Evolutionary conservation across 2,888 invertebrate genomes (phyloP).

Genomic region (Chrysopilus asiliformis): DNA sequence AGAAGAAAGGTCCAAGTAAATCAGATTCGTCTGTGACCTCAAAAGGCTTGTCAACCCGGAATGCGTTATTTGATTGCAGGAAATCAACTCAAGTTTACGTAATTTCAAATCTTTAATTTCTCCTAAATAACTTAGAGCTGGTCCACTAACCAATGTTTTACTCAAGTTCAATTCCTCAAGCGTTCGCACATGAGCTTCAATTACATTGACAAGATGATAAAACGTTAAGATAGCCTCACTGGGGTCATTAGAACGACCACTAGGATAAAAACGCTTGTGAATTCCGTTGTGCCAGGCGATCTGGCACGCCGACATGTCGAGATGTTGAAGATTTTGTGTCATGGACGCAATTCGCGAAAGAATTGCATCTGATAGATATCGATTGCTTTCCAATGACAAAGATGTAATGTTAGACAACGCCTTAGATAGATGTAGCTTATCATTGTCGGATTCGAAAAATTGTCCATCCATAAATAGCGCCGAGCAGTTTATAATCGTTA

Average conservation of each 20-base stretch:
- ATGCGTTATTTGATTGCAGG: constrained; percentile 50
- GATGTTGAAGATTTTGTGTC: constrained; percentile 43
- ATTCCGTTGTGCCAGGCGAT: constrained; percentile 57
- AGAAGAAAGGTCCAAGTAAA: constrained; percentile 46
- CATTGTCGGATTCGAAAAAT: constrained; percentile 46
- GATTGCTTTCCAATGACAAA: constrained; percentile 50
- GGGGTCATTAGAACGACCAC: constrained; percentile 33
- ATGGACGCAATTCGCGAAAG: constrained; percentile 50
- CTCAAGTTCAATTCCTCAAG: constrained; percentile 51
- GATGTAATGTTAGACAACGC: constrained; percentile 41
- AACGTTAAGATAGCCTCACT: constrained; percentile 62
- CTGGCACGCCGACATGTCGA: constrained; percentile 53
- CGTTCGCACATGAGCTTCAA: constrained; percentile 39
- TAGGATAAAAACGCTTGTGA: constrained; percentile 53
- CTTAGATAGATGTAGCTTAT: constrained; percentile 36
- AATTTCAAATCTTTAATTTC: constrained; percentile 40
- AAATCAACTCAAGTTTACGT: constrained; percentile 39
- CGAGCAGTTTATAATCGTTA: constrained; percentile 51
- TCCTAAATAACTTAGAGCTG: constrained; percentile 43
- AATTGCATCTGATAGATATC: constrained; percentile 61
- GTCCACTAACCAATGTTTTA: constrained; percentile 52
- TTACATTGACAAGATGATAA: constrained; percentile 46
- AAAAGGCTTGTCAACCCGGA: constrained; percentile 43
- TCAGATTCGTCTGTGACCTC: constrained; percentile 41
- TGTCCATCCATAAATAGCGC: constrained; percentile 62